These are phyloP conservation scores for Macropodus opercularis DNA, from an alignment of 2,797 vertebrate species.

Conservation along the genomic window DNA sequence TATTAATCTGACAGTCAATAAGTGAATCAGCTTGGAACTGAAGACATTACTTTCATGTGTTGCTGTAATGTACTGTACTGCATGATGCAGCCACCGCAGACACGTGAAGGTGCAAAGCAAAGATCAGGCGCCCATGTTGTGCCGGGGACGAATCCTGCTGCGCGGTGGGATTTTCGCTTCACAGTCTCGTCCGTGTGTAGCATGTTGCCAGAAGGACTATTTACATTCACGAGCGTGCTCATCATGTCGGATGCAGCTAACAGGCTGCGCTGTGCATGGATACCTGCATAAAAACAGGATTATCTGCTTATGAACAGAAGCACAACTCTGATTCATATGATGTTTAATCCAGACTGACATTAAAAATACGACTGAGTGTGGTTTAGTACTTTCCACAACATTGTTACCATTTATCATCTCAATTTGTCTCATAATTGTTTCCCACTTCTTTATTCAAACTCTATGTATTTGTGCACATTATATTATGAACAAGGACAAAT, in stretches of 20 bases:
- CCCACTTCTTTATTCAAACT: background rate
- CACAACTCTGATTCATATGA: background rate
- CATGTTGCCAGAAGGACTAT: constrained; percentile 28
- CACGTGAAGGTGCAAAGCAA: constrained; percentile 24
- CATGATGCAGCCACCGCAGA: constrained; percentile 54
- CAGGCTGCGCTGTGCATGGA: constrained; percentile 34
- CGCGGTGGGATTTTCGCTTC: constrained; percentile 41
- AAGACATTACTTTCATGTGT: constrained; percentile 32
- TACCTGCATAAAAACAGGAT: constrained; percentile 32
- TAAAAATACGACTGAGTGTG: background rate
- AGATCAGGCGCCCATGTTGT: constrained; percentile 40
- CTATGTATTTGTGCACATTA: background rate
- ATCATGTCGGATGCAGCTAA: constrained; percentile 45
- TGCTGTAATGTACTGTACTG: constrained; percentile 24
- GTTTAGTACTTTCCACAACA: background rate
- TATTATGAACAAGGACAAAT: constrained; percentile 2
- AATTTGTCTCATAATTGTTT: constrained; percentile 9
- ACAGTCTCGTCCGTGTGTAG: constrained; percentile 41
- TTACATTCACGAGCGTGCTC: constrained; percentile 42
- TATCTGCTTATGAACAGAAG: no score
- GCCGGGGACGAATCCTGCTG: constrained; percentile 32
- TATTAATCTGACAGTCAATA: constrained; percentile 32
- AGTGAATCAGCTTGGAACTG: constrained; percentile 16
- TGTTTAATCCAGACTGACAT: background rate
- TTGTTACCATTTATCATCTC: background rate